Conservation (phyloP, 2,113 vertebrate species). For the Pipra filicauda region DNA sequence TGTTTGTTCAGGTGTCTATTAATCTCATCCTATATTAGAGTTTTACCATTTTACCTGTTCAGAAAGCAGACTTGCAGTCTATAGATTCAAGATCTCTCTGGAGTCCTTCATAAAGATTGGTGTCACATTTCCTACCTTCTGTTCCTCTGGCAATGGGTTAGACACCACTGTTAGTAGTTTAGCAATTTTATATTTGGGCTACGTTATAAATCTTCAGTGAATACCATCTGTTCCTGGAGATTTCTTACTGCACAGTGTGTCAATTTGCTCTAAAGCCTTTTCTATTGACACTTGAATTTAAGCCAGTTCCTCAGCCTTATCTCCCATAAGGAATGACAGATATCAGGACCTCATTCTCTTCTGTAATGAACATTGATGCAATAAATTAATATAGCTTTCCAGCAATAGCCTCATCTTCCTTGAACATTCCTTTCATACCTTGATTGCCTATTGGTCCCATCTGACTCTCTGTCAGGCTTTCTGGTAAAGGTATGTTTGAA, state of each 20-base stretch:
- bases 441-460: constrained; percentile 44
- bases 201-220: constrained; percentile 51
- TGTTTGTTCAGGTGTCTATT: neutral
- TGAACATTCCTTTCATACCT: constrained; percentile 24
- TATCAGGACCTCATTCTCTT: constrained; percentile 44
- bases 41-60: neutral
- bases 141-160: constrained; percentile 51
- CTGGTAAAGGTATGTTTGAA: constrained; percentile 17
- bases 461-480: constrained; percentile 38
- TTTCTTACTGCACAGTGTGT: constrained; percentile 47
- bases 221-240: constrained; percentile 61
- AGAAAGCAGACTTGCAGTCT: neutral
- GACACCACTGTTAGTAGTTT: constrained; percentile 29
- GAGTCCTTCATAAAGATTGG: constrained; percentile 50
- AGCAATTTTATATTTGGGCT: constrained; percentile 35
- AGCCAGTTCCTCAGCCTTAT: constrained; percentile 50
- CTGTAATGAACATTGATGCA: constrained; percentile 44
- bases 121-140: constrained; percentile 57
- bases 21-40: neutral
- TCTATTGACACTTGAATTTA: constrained; percentile 54
- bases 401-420: constrained; percentile 40
- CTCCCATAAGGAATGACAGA: constrained; percentile 38
- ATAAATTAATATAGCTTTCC: constrained; percentile 55
- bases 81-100: constrained; percentile 19
- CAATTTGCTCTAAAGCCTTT: constrained; percentile 55